Base-by-base conservation (phyloP, 2,888 invertebrate genomes). In the Ashinkailepas kermadecensis region DNA sequence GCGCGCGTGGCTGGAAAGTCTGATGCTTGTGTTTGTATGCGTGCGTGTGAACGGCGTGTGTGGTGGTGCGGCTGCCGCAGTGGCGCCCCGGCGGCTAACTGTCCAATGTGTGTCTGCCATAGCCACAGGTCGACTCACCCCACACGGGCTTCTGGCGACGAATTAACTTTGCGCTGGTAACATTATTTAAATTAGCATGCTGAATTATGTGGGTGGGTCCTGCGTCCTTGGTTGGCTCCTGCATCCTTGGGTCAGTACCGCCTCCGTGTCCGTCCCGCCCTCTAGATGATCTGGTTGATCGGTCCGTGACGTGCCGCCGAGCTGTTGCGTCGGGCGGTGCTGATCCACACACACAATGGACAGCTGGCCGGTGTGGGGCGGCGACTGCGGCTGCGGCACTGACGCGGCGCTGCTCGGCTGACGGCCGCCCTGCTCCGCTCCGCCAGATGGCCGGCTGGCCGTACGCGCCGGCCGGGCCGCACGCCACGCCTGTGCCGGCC, bases 401-500 rank as follows among this genome's bases (percentile, higher is more conserved):
- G 54, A 56, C 74, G 74, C 74, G 39, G 39, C 39, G 39, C 39
- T 39, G 39, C 39, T 39, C 54, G 74, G 21, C 74, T 65, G 56
- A n/a, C 70, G 15, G 39, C 54, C 23, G 74, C 54, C 23, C 56
- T 23, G 74, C 39, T 39, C 39, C 39, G 39, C 39, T 39, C 74
- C 74, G 74, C 74, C 74, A 74, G 74, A 74, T 74, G 74, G 54
- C 11, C 74, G 74, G 56, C 74, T 74, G 74, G 74, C 74, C 74
- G 54, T 74, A 56, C 74, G 74, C 74, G 54, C 74, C 74, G 74
- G 74, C 56, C 18, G 74, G 54, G 74, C 74, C 74, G 74, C 56
- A 56, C 74, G 74, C 74, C 23, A 21, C 21, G 74, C 21, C 74
- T 54, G 74, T 23, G 54, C 11, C 21, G 54, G 54, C 10, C 56